Conservation (phyloP, 2,113 vertebrate genomes). For the Sorex fumeus region DNA sequence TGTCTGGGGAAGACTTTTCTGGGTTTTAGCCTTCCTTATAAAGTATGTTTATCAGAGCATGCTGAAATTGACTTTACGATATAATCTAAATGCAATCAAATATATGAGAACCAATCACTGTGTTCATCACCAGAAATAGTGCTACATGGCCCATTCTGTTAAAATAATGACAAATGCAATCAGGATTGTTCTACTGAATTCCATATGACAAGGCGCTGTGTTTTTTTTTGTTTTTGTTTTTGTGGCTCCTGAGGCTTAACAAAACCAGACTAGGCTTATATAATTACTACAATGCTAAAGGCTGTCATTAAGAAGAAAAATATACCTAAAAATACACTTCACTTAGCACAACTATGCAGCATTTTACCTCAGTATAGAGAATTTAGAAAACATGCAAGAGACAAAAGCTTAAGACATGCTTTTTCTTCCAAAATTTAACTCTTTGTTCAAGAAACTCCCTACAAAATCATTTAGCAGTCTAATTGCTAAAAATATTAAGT, state of each 20-base stretch:
- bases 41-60: constrained; percentile 13
- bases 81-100: background rate
- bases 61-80: constrained; percentile 42
- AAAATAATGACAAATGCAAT: background rate
- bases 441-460: background rate
- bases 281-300: background rate
- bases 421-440: constrained; percentile 55
- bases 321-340: constrained; percentile 34
- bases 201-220: background rate
- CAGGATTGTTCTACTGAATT: background rate
- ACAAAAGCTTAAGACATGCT: constrained; percentile 7
- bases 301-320: background rate
- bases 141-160: background rate
- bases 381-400: constrained; percentile 34
- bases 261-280: background rate
- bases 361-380: background rate
- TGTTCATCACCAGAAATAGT: constrained; percentile 20
- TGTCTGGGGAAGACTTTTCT: background rate
- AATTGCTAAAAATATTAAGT: constrained; percentile 48
- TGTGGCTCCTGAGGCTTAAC: background rate
- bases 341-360: background rate
- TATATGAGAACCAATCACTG: background rate
- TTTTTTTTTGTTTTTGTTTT: constrained; percentile 21
- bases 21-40: background rate
- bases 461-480: constrained; percentile 15